Evolutionary conservation across 1,140 invertebrate species (phyloP).

Genomic region (Pomacea maculata): DNA sequence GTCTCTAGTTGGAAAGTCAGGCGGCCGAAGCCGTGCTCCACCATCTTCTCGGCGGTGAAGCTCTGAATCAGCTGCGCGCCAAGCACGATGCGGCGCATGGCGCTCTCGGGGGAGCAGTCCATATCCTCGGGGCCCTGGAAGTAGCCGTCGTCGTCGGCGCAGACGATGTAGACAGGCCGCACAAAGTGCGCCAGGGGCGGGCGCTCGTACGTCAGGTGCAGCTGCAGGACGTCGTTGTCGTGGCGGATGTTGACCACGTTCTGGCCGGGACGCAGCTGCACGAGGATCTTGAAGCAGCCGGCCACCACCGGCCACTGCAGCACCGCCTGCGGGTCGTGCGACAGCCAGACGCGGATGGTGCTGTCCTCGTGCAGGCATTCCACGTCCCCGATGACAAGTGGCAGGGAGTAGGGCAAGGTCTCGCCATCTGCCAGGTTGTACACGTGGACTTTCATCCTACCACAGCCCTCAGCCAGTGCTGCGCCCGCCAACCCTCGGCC

Average conservation of each 20-base stretch:
- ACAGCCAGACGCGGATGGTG: slow-evolving; percentile 44
- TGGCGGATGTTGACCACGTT: slow-evolving; percentile 54
- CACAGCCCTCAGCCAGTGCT: not conserved
- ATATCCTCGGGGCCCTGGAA: slow-evolving; percentile 81
- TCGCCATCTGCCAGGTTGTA: slow-evolving; percentile 54
- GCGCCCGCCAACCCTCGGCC: no score
- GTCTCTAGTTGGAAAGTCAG: slow-evolving; percentile 81
- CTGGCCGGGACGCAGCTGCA: slow-evolving; percentile 52
- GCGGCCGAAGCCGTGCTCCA: slow-evolving; percentile 79
- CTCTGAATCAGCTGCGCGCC: slow-evolving; percentile 84
- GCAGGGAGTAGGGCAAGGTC: slow-evolving; percentile 50
- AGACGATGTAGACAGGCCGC: slow-evolving; percentile 66
- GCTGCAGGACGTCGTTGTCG: slow-evolving; percentile 42
- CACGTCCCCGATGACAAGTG: slow-evolving; percentile 58
- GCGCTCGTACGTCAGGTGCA: slow-evolving; percentile 45
- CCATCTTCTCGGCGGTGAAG: slow-evolving; percentile 87
- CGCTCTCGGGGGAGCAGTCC: slow-evolving; percentile 78
- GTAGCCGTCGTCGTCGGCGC: slow-evolving; percentile 74
- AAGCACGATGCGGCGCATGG: slow-evolving; percentile 79
- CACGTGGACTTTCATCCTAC: slow-evolving; percentile 53
- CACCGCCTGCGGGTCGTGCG: slow-evolving; percentile 22
- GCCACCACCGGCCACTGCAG: slow-evolving; percentile 59
- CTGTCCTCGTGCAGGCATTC: slow-evolving; percentile 45
- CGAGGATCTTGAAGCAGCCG: slow-evolving; percentile 58
- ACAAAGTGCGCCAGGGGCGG: slow-evolving; percentile 59